Evolutionary conservation across 2,888 invertebrate species (phyloP).

Genomic region (Oithona nana): DNA sequence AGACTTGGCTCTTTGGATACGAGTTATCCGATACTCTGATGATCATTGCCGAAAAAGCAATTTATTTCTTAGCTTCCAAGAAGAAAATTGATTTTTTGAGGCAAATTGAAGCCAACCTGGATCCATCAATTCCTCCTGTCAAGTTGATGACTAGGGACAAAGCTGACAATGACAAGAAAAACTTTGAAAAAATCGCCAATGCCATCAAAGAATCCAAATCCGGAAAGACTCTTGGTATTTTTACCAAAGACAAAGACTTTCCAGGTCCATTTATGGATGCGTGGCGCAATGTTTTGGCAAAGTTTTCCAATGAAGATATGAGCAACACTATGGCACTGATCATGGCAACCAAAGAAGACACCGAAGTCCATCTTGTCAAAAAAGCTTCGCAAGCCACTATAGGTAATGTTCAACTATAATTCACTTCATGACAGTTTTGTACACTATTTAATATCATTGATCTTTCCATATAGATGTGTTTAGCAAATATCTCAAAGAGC

Average conservation of each 20-base stretch:
- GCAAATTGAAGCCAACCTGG: constrained; percentile 64
- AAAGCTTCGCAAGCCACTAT: constrained; percentile 82
- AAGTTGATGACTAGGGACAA: constrained; percentile 74
- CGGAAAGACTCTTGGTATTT: constrained; percentile 71
- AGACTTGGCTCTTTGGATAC: constrained; percentile 93
- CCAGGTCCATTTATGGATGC: constrained; percentile 79
- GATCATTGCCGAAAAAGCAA: constrained; percentile 62
- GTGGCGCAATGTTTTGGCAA: constrained; percentile 41
- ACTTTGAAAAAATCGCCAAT: constrained; percentile 49
- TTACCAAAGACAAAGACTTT: constrained; percentile 68
- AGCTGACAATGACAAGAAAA: constrained; percentile 64
- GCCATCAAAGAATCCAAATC: constrained; percentile 69
- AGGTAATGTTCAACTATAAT: no score
- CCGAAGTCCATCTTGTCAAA: constrained; percentile 68
- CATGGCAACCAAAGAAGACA: constrained; percentile 85
- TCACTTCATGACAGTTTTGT: no score
- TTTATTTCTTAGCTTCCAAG: constrained; percentile 82
- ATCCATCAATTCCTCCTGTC: constrained; percentile 61
- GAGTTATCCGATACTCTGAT: constrained; percentile 90
- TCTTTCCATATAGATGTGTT: no score
- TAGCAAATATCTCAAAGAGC: constrained; percentile 85
- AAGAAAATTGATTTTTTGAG: constrained; percentile 93
- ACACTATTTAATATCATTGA: no score
- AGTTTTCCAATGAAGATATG: constrained; percentile 43
- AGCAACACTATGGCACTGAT: constrained; percentile 62